These are phyloP conservation scores for Anthoscopus minutus DNA, from an alignment of 2,113 vertebrate species.

Conservation along the genomic window DNA sequence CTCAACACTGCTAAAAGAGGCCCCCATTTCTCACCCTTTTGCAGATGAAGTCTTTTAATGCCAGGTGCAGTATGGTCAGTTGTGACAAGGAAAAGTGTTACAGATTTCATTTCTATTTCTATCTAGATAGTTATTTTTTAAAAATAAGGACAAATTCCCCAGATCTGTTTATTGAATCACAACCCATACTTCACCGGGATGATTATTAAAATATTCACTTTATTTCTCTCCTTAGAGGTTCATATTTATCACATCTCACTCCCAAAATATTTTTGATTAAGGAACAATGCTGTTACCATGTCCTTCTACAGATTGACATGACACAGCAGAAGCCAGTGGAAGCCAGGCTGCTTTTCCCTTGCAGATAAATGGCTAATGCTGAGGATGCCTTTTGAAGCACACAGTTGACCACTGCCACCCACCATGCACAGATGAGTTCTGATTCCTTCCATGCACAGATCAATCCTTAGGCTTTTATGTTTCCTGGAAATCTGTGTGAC, in stretches of 20 bases:
- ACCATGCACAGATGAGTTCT: neutral
- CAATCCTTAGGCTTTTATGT: neutral
- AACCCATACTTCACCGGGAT: neutral
- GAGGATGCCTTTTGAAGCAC: neutral
- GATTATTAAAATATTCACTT: neutral
- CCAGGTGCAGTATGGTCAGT: neutral
- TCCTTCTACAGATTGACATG: neutral
- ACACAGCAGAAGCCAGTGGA: neutral
- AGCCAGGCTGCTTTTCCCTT: neutral
- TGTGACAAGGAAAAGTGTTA: neutral
- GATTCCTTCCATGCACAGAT: neutral
- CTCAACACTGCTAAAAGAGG: neutral
- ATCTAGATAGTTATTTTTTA: neutral
- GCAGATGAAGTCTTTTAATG: neutral
- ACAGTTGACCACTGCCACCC: slow-evolving; percentile 8
- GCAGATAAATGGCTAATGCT: neutral
- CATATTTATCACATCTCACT: neutral
- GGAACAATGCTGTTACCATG: neutral
- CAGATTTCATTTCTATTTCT: neutral
- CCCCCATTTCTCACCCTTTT: neutral
- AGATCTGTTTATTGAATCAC: neutral
- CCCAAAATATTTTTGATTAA: neutral
- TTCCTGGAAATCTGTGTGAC: neutral
- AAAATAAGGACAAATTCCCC: neutral
- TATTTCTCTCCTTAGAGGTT: neutral